Percentiles rank a stretch among this genome's conserved stretches.
phyloP scores from a whole-genome alignment of 2,113 vertebrate genomes.

The Mus musculus region DNA sequence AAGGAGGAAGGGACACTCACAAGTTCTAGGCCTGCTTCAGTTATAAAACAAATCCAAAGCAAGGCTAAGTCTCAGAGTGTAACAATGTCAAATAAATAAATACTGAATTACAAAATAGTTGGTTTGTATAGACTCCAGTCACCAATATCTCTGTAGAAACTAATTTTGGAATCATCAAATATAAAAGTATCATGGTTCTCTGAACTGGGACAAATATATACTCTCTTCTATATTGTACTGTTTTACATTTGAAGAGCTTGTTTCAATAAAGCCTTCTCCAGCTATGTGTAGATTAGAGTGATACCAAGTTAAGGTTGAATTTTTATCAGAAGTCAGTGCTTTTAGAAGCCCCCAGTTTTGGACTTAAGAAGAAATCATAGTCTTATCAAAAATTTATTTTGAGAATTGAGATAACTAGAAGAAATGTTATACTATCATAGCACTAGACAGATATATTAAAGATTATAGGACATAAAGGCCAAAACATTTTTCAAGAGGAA shows the following conservation, averaged over 20 bases:
- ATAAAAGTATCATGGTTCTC: neutral
- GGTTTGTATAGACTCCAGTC: neutral
- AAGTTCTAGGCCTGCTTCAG: neutral
- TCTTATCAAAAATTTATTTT: conserved; percentile 33
- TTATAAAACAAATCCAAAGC: neutral
- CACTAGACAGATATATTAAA: neutral
- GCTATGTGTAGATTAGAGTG: neutral
- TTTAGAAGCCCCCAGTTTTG: neutral
- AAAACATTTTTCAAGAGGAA: neutral
- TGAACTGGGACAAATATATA: neutral
- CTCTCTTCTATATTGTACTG: neutral
- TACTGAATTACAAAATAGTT: neutral
- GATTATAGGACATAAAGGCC: neutral
- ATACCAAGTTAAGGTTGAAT: neutral
- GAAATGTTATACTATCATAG: neutral
- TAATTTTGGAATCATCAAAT: neutral
- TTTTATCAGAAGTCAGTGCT: neutral
- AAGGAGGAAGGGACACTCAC: too few species aligned
- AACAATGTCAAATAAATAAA: neutral
- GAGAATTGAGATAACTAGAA: neutral
- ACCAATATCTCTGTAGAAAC: neutral
- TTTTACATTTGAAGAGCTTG: neutral
- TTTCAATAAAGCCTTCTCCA: neutral
- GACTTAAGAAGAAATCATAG: neutral
- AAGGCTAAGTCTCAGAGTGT: neutral